These are phyloP conservation scores for Nicator chloris DNA, from an alignment of 2,113 vertebrate species.

Conservation along the genomic window DNA sequence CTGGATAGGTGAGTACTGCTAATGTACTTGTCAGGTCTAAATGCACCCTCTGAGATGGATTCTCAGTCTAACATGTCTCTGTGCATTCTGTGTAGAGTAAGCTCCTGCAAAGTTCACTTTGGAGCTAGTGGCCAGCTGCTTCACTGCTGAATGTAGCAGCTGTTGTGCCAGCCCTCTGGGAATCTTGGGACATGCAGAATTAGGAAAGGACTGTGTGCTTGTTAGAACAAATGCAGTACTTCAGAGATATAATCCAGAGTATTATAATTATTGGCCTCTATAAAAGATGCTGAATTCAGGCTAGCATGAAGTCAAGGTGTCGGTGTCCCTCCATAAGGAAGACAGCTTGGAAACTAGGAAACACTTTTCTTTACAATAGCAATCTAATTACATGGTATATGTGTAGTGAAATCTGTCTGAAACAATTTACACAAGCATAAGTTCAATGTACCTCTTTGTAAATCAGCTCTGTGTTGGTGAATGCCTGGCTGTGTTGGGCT, in stretches of 20 bases:
- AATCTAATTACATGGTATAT: background rate
- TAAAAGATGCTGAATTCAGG: background rate
- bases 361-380: background rate
- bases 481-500: background rate
- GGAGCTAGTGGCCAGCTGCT: background rate
- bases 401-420: background rate
- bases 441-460: background rate
- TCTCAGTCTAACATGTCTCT: background rate
- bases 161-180: background rate
- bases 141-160: background rate
- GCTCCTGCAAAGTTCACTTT: background rate
- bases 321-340: background rate
- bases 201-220: background rate
- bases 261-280: background rate
- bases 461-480: background rate
- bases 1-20: conserved; percentile 83
- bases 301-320: background rate
- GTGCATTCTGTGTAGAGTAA: background rate
- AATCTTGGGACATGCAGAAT: background rate
- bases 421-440: background rate
- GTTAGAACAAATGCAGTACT: background rate
- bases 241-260: background rate
- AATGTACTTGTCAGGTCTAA: background rate
- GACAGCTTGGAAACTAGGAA: background rate
- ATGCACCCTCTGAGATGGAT: background rate